These are phyloP conservation scores for Neostethus bicornis DNA, from an alignment of 2,797 vertebrate species.

Conservation along the genomic window DNA sequence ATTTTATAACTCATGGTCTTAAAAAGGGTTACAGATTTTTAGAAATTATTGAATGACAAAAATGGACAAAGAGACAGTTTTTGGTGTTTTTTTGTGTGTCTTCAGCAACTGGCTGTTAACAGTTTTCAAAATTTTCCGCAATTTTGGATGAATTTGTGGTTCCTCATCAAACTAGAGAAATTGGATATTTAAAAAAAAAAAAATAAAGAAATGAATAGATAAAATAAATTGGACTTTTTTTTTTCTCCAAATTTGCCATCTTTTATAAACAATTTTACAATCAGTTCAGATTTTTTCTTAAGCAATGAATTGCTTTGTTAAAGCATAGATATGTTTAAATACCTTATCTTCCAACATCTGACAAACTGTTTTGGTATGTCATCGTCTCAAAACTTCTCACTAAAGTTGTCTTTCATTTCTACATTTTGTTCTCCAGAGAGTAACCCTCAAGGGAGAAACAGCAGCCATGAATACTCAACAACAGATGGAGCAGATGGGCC, in stretches of 20 bases:
- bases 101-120: too few relatives aligned
- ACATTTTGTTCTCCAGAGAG: slow-evolving; percentile 43
- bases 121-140: too few relatives aligned
- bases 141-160: background rate
- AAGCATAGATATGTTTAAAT: too few relatives aligned
- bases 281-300: background rate
- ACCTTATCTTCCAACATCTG: background rate
- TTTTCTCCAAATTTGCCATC: background rate
- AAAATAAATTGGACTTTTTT: slow-evolving; percentile 16
- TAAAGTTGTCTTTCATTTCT: background rate
- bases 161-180: slow-evolving; percentile 14
- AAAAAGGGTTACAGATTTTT: background rate
- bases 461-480: slow-evolving; percentile 89
- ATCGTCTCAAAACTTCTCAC: background rate
- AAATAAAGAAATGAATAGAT: slow-evolving; percentile 30
- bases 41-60: background rate
- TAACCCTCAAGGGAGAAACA: slow-evolving; percentile 62
- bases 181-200: too few relatives aligned
- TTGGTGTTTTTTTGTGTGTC: too few relatives aligned
- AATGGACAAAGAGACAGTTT: background rate
- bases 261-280: slow-evolving; percentile 4
- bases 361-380: background rate
- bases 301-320: too few relatives aligned
- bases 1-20: background rate
- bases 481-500: slow-evolving; percentile 90